These are phyloP conservation scores for Pissodes strobi DNA, from an alignment of 1,140 invertebrate genomes.

Conservation along the genomic window DNA sequence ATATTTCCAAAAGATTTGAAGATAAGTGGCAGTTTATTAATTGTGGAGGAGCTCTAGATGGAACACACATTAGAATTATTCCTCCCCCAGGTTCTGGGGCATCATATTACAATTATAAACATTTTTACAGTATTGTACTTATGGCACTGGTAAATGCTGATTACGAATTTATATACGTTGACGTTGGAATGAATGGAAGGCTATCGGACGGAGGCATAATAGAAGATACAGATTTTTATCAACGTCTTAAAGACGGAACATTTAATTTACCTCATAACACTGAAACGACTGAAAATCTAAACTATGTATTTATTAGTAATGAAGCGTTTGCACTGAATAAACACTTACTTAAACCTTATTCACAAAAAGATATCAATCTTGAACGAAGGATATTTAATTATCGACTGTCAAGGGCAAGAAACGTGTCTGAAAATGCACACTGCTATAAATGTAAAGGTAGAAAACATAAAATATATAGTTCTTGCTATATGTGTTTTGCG, in stretches of 20 bases:
- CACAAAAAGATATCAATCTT: no score
- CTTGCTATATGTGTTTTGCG: not conserved
- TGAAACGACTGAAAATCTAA: not conserved
- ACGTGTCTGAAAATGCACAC: not conserved
- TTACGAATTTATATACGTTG: no score
- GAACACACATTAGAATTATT: conserved; percentile 10
- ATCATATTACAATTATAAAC: conserved; percentile 12
- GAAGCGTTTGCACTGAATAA: not conserved
- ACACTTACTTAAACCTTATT: not conserved
- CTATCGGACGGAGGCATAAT: not conserved
- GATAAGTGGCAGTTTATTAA: conserved; percentile 16
- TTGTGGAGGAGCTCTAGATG: conserved; percentile 23
- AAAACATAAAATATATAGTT: not conserved
- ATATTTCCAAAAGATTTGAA: conserved; percentile 4
- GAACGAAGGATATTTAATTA: not conserved
- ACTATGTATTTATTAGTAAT: no score
- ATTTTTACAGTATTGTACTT: no score
- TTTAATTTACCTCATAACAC: not conserved
- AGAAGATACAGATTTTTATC: not conserved
- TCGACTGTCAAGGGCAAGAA: not conserved
- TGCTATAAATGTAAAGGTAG: no score
- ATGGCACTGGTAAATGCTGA: not conserved
- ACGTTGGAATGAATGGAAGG: not conserved
- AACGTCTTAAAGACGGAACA: not conserved
- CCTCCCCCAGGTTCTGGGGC: conserved; percentile 9